phyloP scores from a whole-genome alignment of 2,113 vertebrate genomes.

The Xenopus laevis region DNA sequence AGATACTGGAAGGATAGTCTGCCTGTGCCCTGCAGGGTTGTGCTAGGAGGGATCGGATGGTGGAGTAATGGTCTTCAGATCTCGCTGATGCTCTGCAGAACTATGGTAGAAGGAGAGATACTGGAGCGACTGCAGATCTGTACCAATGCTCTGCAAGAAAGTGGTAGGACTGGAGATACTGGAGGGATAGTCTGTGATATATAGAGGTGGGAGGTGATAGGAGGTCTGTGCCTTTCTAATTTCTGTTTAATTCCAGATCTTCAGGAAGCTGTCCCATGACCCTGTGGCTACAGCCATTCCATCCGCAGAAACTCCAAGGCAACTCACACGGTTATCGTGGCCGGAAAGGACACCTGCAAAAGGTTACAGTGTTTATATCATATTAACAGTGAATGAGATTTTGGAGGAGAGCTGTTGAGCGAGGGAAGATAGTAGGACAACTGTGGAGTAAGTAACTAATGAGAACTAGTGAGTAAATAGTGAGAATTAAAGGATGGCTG shows the following conservation, averaged over 20 bases:
- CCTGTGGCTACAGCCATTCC: conserved; percentile 95
- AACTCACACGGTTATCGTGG: conserved; percentile 96
- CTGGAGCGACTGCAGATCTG: too few species aligned
- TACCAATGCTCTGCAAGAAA: too few species aligned
- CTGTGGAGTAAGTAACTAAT: too few species aligned
- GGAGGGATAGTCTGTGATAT: neutral
- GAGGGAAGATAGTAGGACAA: too few species aligned
- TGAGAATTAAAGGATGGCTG: too few species aligned
- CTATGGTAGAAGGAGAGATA: too few species aligned
- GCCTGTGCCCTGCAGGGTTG: too few species aligned
- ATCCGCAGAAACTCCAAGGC: conserved; percentile 84
- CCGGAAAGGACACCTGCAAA: conserved; percentile 84
- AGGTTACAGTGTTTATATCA: neutral
- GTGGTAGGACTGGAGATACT: neutral
- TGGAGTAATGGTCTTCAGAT: too few species aligned
- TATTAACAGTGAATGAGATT: neutral
- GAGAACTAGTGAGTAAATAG: too few species aligned
- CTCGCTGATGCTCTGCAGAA: too few species aligned
- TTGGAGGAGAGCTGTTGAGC: neutral
- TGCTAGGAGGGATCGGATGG: too few species aligned
- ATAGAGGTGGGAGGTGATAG: neutral
- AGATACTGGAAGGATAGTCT: too few species aligned
- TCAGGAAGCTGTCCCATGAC: conserved; percentile 98
- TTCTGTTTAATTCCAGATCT: conserved; percentile 87
- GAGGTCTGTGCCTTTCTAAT: neutral